Conservation (phyloP, 2,113 vertebrate species). For the Hyla sarda region DNA sequence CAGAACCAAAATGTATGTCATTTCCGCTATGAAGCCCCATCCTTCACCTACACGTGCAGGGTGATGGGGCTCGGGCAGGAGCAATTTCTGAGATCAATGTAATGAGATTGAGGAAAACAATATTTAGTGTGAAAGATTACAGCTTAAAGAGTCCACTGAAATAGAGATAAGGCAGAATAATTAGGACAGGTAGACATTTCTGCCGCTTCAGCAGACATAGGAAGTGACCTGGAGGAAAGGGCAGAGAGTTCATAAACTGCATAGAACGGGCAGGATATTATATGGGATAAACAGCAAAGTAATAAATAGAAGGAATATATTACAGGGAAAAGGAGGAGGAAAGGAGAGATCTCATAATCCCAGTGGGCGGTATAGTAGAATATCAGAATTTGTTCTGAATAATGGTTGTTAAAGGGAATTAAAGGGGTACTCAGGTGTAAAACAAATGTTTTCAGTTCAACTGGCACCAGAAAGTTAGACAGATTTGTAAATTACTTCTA, state of each 20-base stretch:
- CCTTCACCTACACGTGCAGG: not conserved
- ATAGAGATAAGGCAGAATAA: conserved; percentile 36
- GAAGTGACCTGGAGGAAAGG: conserved; percentile 38
- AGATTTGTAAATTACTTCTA: no score
- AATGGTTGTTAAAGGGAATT: no score
- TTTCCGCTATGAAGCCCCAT: not conserved
- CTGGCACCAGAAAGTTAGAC: no score
- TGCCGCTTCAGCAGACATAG: conserved; percentile 35
- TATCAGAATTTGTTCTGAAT: not conserved
- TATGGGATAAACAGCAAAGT: conserved; percentile 32
- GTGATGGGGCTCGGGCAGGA: not conserved
- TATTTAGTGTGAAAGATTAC: conserved; percentile 29
- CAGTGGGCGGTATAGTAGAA: not conserved
- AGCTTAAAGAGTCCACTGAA: conserved; percentile 10
- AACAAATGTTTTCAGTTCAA: no score
- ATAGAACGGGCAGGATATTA: conserved; percentile 14
- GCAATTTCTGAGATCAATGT: not conserved
- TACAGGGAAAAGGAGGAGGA: not conserved
- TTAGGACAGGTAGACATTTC: conserved; percentile 20
- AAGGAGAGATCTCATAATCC: not conserved
- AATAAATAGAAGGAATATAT: conserved; percentile 21
- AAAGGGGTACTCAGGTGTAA: no score
- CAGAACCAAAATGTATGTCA: not conserved
- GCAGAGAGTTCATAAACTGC: conserved; percentile 6
- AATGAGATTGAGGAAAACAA: conserved; percentile 1